phyloP scores from a whole-genome alignment of 2,797 vertebrate genomes.

The Brotula barbata region DNA sequence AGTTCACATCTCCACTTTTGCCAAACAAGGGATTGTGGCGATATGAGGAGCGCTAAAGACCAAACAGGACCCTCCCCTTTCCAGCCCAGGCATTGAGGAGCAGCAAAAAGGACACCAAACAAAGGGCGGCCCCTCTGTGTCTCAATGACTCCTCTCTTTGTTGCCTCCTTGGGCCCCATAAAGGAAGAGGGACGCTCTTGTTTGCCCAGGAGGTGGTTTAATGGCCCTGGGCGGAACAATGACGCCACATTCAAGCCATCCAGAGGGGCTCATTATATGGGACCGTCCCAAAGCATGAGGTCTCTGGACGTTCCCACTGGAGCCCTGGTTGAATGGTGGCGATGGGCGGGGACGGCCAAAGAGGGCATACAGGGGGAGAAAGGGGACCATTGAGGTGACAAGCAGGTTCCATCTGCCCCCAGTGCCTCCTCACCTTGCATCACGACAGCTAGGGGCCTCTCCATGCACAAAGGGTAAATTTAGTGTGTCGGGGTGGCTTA shows the following conservation, averaged over 20 bases:
- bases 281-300: constrained; percentile 84
- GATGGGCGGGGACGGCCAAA: constrained; percentile 75
- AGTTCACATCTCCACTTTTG: constrained; percentile 97
- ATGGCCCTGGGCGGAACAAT: constrained; percentile 91
- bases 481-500: constrained; percentile 83
- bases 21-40: constrained; percentile 90
- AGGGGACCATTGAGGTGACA: constrained; percentile 88
- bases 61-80: constrained; percentile 93
- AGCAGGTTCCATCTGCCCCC: constrained; percentile 97
- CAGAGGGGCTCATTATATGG: constrained; percentile 89
- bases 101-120: constrained; percentile 91
- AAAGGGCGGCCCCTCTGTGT: constrained; percentile 92
- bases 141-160: constrained; percentile 89
- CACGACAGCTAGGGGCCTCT: constrained; percentile 85
- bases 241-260: constrained; percentile 87
- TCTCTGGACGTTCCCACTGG: constrained; percentile 90
- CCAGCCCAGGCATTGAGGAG: constrained; percentile 87
- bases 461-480: constrained; percentile 84
- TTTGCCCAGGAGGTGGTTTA: constrained; percentile 95
- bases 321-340: constrained; percentile 87
- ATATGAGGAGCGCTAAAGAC: constrained; percentile 90
- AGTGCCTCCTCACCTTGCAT: constrained; percentile 92
- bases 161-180: constrained; percentile 87
- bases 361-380: constrained; percentile 78
- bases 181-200: constrained; percentile 95